Base-by-base conservation (phyloP, 2,888 invertebrate genomes). In the Syritta pipiens region DNA sequence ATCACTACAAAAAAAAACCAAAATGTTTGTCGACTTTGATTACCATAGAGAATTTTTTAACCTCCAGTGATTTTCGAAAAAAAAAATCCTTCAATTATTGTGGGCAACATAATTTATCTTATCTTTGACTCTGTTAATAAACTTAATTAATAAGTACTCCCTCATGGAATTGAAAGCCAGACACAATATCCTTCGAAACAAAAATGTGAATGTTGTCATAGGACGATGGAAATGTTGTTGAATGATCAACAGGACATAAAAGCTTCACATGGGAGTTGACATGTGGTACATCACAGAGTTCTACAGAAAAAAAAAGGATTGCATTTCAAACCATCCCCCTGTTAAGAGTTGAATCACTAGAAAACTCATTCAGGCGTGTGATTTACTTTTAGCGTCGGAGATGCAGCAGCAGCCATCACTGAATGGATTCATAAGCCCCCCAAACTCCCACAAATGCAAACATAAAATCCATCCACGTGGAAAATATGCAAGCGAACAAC, bases 231-330 rank as follows among this genome's bases (percentile, higher is more conserved):
- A 37, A 14, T 37, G 30, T 17, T 30, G 59, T 28, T 49, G 48
- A 19, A 37, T 59, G 35, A 77, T 67, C 77, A 72, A 60, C 53
- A 71, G 71, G 60, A 65, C 59, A 76, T n/a, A n/a, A n/a, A 65
- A 71, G 55, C 71, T 71, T 28, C 44, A 65, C 65, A 71, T 71
- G 71, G 53, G 77, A 76, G 59, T 71, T 71, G 77, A 72, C 72
- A 72, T 76, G 77, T 72, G 72, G 57, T 59, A 53, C 51, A 55
- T n/a, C n/a, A n/a, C 28, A 9, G 24, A 51, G 42, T 17, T 53
- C 24, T 49, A 4, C 2, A 28, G n/a, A 28, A 28, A 28, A 2
- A 28, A 28, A 2, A 28, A 2, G 9, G 1, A 35, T 42, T 28
- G 14, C 51, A 53, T 53, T 59, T 30, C 20, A 24, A 51, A 14